Percentiles rank a stretch among this genome's conserved stretches.
Evolutionary conservation across 2,888 invertebrate species (phyloP).

Genomic region (Liopterus haemorrhoidalis): DNA sequence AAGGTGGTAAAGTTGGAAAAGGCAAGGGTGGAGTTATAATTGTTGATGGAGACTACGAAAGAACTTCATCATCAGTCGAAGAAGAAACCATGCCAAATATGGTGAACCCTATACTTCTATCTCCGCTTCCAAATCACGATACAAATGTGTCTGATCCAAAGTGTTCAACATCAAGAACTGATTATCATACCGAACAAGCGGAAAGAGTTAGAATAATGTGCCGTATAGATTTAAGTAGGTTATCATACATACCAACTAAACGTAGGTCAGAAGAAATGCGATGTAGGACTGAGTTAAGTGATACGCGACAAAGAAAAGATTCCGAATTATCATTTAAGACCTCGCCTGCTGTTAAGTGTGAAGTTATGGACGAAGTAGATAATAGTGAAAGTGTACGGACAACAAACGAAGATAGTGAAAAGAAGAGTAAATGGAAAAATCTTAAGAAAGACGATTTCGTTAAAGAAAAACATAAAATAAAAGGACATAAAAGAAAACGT

Average conservation of each 20-base stretch:
- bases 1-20: constrained; percentile 58
- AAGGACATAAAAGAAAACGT: constrained; percentile 42
- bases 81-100: constrained; percentile 39
- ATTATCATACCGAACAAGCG: constrained; percentile 21
- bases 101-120: constrained; percentile 38
- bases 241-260: constrained; percentile 42
- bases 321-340: constrained; percentile 24
- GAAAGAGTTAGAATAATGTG: constrained; percentile 23
- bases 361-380: constrained; percentile 25
- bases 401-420: constrained; percentile 26
- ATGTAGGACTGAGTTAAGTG: constrained; percentile 48
- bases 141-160: constrained; percentile 25
- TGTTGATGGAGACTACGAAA: constrained; percentile 56
- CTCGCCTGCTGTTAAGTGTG: constrained; percentile 22
- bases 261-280: constrained; percentile 47
- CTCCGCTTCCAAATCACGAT: constrained; percentile 38
- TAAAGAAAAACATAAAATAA: constrained; percentile 18
- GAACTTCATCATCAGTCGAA: constrained; percentile 44
- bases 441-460: constrained; percentile 17
- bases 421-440: constrained; percentile 23
- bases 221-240: constrained; percentile 45
- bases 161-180: constrained; percentile 32
- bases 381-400: constrained; percentile 28
- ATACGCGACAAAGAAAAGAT: constrained; percentile 45
- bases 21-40: constrained; percentile 66